phyloP scores from a whole-genome alignment of 2,888 invertebrate genomes.

The Druceiella hillmani region DNA sequence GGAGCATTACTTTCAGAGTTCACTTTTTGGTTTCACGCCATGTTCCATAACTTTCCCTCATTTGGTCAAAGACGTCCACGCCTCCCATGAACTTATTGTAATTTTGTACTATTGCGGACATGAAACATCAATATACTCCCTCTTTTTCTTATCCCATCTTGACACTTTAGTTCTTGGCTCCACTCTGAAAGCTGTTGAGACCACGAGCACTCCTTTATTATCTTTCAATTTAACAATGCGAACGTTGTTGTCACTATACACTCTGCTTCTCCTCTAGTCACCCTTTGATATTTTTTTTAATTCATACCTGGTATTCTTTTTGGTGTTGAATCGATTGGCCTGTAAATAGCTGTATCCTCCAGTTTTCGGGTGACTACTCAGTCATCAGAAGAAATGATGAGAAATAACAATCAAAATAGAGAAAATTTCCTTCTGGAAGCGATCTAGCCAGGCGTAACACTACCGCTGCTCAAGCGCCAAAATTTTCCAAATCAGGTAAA shows the following conservation, averaged over 20 bases:
- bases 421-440: too few species aligned
- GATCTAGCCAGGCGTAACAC: too few species aligned
- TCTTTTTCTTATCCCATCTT: constrained; percentile 18
- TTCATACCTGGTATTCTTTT: too few species aligned
- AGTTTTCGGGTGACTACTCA: too few species aligned
- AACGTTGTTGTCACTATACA: constrained; percentile 24
- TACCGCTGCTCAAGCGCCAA: too few species aligned
- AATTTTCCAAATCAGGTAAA: too few species aligned
- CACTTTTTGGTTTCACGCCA: constrained; percentile 28
- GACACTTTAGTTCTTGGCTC: constrained; percentile 18
- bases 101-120: constrained; percentile 24
- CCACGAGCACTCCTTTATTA: constrained; percentile 23
- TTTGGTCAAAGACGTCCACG: constrained; percentile 25
- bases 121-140: constrained; percentile 19
- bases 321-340: too few species aligned
- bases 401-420: too few species aligned
- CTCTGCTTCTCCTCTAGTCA: too few species aligned
- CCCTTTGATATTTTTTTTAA: too few species aligned
- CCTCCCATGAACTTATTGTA: constrained; percentile 29
- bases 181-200: constrained; percentile 26
- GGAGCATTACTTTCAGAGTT: constrained; percentile 27
- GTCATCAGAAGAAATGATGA: too few species aligned
- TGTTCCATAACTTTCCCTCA: constrained; percentile 26
- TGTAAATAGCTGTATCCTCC: too few species aligned
- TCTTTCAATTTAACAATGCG: constrained; percentile 28